Percentiles rank a stretch among this genome's conserved stretches.
These are phyloP conservation scores for Pristionchus japonicus DNA, from an alignment of 2,888 invertebrate genomes.

Conservation along the genomic window DNA sequence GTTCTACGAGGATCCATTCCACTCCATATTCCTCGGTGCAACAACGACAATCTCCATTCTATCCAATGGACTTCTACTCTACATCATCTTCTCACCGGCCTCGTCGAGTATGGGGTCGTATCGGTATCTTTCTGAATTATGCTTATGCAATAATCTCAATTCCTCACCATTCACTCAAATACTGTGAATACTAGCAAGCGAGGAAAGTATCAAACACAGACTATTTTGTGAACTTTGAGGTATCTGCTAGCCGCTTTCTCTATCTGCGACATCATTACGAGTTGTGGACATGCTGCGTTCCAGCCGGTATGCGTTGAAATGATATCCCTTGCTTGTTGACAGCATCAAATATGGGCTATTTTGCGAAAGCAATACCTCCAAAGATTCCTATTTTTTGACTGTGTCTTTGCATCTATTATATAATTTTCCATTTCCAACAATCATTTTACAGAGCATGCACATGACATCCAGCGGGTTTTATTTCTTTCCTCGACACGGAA, in stretches of 20 bases:
- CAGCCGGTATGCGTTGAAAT: not conserved
- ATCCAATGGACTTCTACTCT: not conserved
- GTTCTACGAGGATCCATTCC: not conserved
- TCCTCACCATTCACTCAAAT: no score
- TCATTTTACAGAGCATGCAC: not conserved
- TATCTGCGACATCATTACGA: not conserved
- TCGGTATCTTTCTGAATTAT: not conserved
- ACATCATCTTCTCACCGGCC: not conserved
- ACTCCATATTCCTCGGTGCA: not conserved
- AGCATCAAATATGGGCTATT: not conserved
- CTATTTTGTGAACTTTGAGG: not conserved
- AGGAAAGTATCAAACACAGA: no score
- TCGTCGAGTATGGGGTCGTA: not conserved
- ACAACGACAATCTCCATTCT: not conserved
- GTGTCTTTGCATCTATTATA: no score
- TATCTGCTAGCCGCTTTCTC: not conserved
- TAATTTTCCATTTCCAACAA: not conserved
- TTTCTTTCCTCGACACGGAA: constrained; percentile 2
- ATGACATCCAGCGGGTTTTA: not conserved
- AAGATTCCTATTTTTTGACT: no score
- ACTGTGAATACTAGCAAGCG: no score
- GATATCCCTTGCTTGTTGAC: not conserved
- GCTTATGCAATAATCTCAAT: no score
- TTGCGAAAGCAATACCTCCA: no score
- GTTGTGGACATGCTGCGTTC: not conserved